Evolutionary conservation across 1,140 invertebrate species (phyloP).

Genomic region (Aphidius gifuensis): DNA sequence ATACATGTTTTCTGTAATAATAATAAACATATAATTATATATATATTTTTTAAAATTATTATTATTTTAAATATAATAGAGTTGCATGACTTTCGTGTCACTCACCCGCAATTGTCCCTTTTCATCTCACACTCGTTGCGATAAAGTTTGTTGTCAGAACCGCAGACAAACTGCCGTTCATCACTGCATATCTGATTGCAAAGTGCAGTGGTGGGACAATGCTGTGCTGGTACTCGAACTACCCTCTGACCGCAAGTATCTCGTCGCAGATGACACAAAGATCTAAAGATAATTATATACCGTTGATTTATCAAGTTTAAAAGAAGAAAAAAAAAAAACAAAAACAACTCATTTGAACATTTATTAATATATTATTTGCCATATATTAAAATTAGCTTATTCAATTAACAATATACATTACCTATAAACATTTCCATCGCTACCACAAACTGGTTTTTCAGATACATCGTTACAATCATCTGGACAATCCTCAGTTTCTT

Average conservation of each 20-base stretch:
- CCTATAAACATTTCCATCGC: constrained; percentile 87
- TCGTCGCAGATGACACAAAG: constrained; percentile 81
- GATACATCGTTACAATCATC: constrained; percentile 66
- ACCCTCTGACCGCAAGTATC: constrained; percentile 82
- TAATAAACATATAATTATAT: not conserved
- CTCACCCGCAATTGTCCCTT: constrained; percentile 84
- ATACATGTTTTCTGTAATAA: constrained; percentile 74
- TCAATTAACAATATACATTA: constrained; percentile 43
- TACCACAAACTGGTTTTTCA: constrained; percentile 81
- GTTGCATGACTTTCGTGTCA: not conserved
- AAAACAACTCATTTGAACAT: not conserved
- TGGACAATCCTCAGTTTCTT: constrained; percentile 69
- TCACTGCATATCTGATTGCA: constrained; percentile 75
- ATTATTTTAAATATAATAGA: no score
- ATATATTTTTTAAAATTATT: no score
- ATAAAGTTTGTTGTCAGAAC: constrained; percentile 89
- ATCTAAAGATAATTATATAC: constrained; percentile 54
- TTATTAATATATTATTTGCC: no score
- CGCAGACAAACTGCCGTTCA: constrained; percentile 80
- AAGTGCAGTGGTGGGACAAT: constrained; percentile 77
- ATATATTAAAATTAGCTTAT: no score
- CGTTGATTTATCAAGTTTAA: not conserved
- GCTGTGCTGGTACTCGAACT: constrained; percentile 72
- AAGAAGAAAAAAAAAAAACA: not conserved
- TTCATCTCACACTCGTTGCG: constrained; percentile 91